phyloP scores from a whole-genome alignment of 2,888 invertebrate genomes.

The Alitta virens region DNA sequence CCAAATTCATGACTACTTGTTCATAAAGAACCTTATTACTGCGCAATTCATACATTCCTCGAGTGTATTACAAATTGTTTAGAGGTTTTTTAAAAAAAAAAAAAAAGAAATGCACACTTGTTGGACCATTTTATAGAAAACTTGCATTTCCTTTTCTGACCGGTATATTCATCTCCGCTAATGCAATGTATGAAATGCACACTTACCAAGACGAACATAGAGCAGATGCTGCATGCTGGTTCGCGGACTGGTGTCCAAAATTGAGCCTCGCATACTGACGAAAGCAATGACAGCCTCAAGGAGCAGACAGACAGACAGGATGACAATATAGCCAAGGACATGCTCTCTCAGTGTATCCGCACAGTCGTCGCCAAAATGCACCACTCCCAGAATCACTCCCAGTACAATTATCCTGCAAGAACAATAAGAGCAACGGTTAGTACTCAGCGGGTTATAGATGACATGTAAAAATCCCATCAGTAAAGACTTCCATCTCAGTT shows the following conservation, averaged over 20 bases:
- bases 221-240: conserved; percentile 76
- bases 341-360: conserved; percentile 57
- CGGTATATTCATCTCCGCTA: neutral
- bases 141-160: neutral
- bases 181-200: too few species aligned
- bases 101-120: too few species aligned
- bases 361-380: conserved; percentile 62
- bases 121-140: neutral
- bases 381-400: conserved; percentile 63
- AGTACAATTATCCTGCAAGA: conserved; percentile 66
- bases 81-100: too few species aligned
- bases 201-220: conserved; percentile 73
- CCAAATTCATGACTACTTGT: too few species aligned
- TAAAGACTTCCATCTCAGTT: too few species aligned
- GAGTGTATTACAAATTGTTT: too few species aligned
- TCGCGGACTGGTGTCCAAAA: conserved; percentile 73
- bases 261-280: conserved; percentile 76
- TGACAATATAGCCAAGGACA: conserved; percentile 64
- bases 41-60: too few species aligned
- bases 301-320: conserved; percentile 62
- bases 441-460: neutral
- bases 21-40: too few species aligned
- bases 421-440: neutral
- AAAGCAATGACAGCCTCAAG: conserved; percentile 72
- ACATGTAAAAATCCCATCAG: too few species aligned